These are phyloP conservation scores for Murina feae DNA, from an alignment of 2,113 vertebrate genomes.

Conservation along the genomic window DNA sequence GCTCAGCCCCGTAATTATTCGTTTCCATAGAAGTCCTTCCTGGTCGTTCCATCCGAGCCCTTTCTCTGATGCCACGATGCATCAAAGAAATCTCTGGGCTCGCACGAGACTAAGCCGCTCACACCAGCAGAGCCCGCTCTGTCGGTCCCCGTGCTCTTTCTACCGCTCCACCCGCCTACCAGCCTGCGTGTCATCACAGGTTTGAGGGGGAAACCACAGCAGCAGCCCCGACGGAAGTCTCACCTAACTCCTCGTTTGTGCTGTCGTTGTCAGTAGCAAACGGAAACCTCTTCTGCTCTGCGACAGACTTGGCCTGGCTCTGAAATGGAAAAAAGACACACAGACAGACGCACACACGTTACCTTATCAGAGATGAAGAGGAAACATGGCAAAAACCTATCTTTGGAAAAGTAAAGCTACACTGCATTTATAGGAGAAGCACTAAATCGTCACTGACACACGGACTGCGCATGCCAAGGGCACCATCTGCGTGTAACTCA, in stretches of 20 bases:
- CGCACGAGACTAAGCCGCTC: neutral
- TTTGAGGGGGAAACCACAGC: neutral
- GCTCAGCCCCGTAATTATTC: neutral
- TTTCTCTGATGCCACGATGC: neutral
- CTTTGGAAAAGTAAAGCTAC: neutral
- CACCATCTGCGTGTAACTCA: neutral
- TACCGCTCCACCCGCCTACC: neutral
- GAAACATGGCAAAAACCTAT: neutral
- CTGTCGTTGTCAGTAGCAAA: constrained; percentile 92
- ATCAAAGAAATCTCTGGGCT: too few relatives aligned
- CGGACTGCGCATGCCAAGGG: neutral
- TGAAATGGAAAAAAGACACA: constrained; percentile 72
- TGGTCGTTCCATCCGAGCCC: neutral
- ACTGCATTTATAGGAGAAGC: neutral
- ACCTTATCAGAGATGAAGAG: neutral
- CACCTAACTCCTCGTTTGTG: constrained; percentile 96
- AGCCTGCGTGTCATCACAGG: neutral
- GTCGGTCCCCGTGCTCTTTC: neutral
- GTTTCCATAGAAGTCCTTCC: neutral
- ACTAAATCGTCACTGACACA: neutral
- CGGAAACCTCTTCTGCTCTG: constrained; percentile 94
- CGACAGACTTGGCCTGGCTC: constrained; percentile 94
- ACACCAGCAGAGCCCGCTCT: rapidly evolving
- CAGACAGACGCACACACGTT: neutral
- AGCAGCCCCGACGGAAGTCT: constrained; percentile 45